These are phyloP conservation scores for Smittia aterrima DNA, from an alignment of 2,888 invertebrate genomes.

Conservation along the genomic window DNA sequence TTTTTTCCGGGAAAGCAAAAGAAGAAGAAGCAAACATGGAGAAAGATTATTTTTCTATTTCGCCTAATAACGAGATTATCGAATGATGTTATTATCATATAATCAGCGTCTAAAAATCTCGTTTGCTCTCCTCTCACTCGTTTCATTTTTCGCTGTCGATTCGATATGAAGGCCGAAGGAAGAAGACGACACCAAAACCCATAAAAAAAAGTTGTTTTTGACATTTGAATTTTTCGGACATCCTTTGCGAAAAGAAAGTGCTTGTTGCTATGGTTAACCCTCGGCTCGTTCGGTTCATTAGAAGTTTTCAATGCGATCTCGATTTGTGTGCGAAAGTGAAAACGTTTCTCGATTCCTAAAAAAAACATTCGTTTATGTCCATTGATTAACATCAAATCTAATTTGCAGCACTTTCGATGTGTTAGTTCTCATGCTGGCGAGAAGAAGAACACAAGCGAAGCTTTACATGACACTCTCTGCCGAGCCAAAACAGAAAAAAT, in stretches of 20 bases:
- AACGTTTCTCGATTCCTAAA: not conserved
- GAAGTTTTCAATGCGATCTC: not conserved
- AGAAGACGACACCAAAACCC: not conserved
- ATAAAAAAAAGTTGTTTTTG: not conserved
- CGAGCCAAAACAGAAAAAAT: not conserved
- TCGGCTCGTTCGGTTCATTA: constrained; percentile 2
- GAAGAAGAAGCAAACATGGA: not conserved
- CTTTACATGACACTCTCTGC: not conserved
- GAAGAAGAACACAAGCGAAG: not conserved
- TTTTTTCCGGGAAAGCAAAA: not conserved
- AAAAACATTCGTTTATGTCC: not conserved
- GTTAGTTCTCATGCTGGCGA: not conserved
- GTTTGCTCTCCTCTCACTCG: not conserved
- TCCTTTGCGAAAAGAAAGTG: not conserved
- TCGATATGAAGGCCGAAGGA: not conserved
- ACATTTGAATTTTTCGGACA: not conserved
- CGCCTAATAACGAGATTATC: constrained; percentile 36
- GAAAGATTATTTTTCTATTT: constrained; percentile 32
- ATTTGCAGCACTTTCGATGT: not conserved
- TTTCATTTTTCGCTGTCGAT: not conserved
- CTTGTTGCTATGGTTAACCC: not conserved
- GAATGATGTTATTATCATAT: constrained; percentile 39
- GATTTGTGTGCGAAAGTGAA: constrained; percentile 20
- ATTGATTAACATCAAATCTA: constrained; percentile 3
- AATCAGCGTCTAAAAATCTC: constrained; percentile 30